A percentile compares a stretch with the other conserved stretches of the same genome.
Conservation (phyloP, 1,140 invertebrate genomes). For the Drosophila hydei region DNA sequence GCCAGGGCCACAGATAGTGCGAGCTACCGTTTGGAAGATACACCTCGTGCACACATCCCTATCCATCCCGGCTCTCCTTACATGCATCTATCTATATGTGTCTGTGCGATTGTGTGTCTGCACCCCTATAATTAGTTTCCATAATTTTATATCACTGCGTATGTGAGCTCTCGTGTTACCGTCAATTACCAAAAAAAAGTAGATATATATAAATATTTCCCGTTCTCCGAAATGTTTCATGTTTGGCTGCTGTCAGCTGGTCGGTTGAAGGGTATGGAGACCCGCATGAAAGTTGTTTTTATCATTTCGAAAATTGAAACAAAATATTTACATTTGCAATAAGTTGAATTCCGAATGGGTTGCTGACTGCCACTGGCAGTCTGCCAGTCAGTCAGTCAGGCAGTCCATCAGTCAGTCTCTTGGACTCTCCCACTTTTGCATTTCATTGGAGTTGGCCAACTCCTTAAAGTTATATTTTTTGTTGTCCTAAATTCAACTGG, state of each 20-base stretch:
- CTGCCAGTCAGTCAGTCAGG: slow-evolving; percentile 2
- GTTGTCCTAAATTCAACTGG: slow-evolving; percentile 38
- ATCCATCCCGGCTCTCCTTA: slow-evolving; percentile 3
- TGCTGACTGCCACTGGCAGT: slow-evolving; percentile 19
- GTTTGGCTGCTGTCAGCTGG: slow-evolving; percentile 19
- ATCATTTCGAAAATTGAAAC: slow-evolving; percentile 70
- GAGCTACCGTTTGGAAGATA: slow-evolving; percentile 32
- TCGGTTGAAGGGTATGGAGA: not conserved
- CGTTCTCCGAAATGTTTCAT: slow-evolving; percentile 49
- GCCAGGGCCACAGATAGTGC: slow-evolving; percentile 44
- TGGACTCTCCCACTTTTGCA: slow-evolving; percentile 17
- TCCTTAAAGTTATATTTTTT: slow-evolving; percentile 26
- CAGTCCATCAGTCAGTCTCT: slow-evolving; percentile 1
- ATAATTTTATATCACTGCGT: slow-evolving; percentile 76
- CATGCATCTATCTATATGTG: not conserved
- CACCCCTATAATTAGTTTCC: slow-evolving; percentile 78
- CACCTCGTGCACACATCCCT: slow-evolving; percentile 29
- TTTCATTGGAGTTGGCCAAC: slow-evolving; percentile 29
- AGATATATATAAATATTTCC: slow-evolving; percentile 21
- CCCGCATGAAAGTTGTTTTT: slow-evolving; percentile 69
- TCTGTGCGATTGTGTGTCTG: slow-evolving; percentile 16
- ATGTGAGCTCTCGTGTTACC: slow-evolving; percentile 60
- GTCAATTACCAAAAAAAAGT: slow-evolving; percentile 31
- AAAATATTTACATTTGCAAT: slow-evolving; percentile 79
- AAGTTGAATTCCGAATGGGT: slow-evolving; percentile 55